Evolutionary conservation across 2,797 vertebrate genomes (phyloP), one percentile per base, ranked within the genome.

Genomic region (Bryconaethiops microstoma): DNA sequence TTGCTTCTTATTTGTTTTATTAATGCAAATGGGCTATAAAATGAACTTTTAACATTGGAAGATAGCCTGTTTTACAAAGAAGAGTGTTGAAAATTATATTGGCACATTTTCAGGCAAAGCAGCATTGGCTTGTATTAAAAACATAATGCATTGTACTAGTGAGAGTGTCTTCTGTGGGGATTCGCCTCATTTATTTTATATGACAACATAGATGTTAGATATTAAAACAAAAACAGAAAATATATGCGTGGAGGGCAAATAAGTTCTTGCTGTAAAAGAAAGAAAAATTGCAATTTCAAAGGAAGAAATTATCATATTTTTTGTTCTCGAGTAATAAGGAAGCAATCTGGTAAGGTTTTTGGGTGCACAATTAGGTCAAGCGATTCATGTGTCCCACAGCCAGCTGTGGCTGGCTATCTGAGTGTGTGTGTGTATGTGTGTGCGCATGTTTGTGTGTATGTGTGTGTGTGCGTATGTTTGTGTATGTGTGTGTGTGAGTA

Each of bases 321-420:
- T 16, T 62, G 14, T 60, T 60, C 40, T 35, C 12, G 17, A 54
- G 25, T 48, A 19, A 62, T 48, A 62, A 62, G 21, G 16, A 75
- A 48, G 25, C 40, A 63, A 9, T 67, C 52, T 72, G 29, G 16
- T 72, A 57, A 55, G 4, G 25, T 21, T 57, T 75, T 48, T 63
- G 14, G n/a, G 16, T 48, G 73, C 57, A 55, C 73, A 75, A 63
- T 75, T 75, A 75, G 73, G 73, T 75, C 73, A 75, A 48, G 40
- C 14, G 21, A 74, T 45, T 74, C 72, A 74, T 74, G 54, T 74
- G 72, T 74, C 72, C 35, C 55, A 62, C 14, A 23, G 55, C 35
- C 72, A 60, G 72, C 72, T 74, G 72, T 62, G 50, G 25, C 48
- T 60, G 55, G 3, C 54, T 62, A 55, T n/a, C 29, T 60, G 54